Percentiles rank a stretch among this genome's conserved stretches.
These are phyloP conservation scores for Pocillopora grandis DNA, from an alignment of 92 coral and sea anemone species.

Conservation along the genomic window DNA sequence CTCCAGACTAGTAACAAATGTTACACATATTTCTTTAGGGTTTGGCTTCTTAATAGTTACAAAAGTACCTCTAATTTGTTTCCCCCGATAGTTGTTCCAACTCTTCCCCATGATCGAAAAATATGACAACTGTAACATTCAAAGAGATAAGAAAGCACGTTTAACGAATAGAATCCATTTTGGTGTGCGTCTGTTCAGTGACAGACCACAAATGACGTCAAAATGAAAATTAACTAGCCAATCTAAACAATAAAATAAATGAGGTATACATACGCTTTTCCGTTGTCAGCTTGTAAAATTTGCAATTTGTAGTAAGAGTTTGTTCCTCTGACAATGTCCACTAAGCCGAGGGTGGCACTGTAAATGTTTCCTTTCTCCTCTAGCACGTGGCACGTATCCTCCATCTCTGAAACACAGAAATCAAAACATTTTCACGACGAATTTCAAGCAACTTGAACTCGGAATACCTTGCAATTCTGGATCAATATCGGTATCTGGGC, in stretches of 20 bases:
- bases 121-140: slow-evolving; percentile 62
- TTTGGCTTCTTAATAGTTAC: too few species aligned
- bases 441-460: neutral
- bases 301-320: slow-evolving; percentile 98
- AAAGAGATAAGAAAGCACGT: neutral
- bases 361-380: slow-evolving; percentile 81
- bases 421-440: neutral
- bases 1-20: neutral
- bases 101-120: slow-evolving; percentile 99
- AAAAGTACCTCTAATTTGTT: slow-evolving; percentile 82
- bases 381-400: slow-evolving; percentile 83
- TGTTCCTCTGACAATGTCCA: slow-evolving; percentile 92
- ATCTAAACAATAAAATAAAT: too few species aligned
- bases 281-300: slow-evolving; percentile 75
- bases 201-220: too few species aligned
- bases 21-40: too few species aligned
- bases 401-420: slow-evolving; percentile 60
- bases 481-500: neutral
- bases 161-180: neutral
- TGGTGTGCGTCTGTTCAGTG: too few species aligned
- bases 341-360: slow-evolving; percentile 91
- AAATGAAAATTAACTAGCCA: too few species aligned
- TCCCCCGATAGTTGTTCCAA: slow-evolving; percentile 94
- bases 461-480: neutral
- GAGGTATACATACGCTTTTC: slow-evolving; percentile 37